phyloP scores from a whole-genome alignment of 2,797 vertebrate genomes.

The Danio aesculapii region DNA sequence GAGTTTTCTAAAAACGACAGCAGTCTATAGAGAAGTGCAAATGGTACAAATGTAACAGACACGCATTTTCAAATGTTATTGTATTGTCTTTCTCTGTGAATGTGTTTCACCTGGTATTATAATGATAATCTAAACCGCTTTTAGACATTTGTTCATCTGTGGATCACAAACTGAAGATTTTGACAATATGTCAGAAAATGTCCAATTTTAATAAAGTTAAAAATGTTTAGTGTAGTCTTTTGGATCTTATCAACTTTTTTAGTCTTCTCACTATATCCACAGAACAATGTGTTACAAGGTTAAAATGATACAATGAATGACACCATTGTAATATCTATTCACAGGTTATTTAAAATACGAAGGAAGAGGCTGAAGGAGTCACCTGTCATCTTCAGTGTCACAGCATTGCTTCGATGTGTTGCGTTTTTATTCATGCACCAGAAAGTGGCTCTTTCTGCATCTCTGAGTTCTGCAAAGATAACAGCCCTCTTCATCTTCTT shows the following conservation, averaged over 20 bases:
- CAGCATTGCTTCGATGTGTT: slow-evolving; percentile 18
- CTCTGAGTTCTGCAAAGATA: neutral
- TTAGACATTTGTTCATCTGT: neutral
- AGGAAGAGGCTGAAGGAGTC: neutral
- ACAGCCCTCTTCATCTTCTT: rapidly evolving
- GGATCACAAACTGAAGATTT: neutral
- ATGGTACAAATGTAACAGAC: too few relatives aligned
- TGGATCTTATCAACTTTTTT: neutral
- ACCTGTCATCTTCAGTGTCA: slow-evolving; percentile 46
- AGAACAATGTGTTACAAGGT: too few relatives aligned
- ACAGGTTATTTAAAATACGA: neutral
- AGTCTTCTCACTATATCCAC: neutral
- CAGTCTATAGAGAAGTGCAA: too few relatives aligned
- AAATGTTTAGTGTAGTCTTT: neutral
- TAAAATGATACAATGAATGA: neutral
- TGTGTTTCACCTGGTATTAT: too few relatives aligned
- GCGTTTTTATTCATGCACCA: neutral
- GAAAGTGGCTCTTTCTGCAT: neutral
- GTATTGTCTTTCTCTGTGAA: too few relatives aligned
- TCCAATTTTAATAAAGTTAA: too few relatives aligned
- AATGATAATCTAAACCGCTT: neutral
- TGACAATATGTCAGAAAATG: too few relatives aligned
- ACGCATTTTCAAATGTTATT: neutral
- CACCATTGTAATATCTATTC: neutral
- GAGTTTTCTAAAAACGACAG: too few relatives aligned